phyloP scores from a whole-genome alignment of 2,888 invertebrate genomes.

The Pilophorus perplexus region DNA sequence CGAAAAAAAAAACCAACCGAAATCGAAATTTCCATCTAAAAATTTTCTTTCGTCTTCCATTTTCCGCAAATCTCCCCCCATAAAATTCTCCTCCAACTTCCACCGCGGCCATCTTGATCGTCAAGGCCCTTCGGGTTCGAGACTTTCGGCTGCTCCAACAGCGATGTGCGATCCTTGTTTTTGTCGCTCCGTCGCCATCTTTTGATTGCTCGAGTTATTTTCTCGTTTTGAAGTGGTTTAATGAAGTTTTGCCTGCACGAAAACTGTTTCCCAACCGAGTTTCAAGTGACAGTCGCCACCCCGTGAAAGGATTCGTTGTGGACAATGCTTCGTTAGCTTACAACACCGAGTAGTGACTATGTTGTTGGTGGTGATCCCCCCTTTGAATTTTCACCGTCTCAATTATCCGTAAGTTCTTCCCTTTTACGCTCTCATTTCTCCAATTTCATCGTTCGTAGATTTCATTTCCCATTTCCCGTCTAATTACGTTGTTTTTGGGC shows the following conservation, averaged over 20 bases:
- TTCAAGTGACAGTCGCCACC: not conserved
- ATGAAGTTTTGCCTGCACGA: not conserved
- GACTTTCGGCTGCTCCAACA: constrained; percentile 33
- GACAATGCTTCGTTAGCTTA: constrained; percentile 10
- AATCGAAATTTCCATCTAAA: no score
- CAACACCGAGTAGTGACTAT: constrained; percentile 4
- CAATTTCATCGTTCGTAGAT: no score
- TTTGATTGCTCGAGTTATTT: constrained; percentile 17
- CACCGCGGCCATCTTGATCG: constrained; percentile 30
- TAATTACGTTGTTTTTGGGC: no score
- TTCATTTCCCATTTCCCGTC: no score
- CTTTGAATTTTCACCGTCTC: constrained; percentile 12
- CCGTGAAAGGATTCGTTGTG: constrained; percentile 1
- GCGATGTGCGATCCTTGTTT: constrained; percentile 34
- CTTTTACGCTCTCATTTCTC: not conserved
- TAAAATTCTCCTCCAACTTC: no score
- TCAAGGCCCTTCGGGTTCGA: constrained; percentile 28
- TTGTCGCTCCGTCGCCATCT: constrained; percentile 33
- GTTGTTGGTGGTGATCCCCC: constrained; percentile 15
- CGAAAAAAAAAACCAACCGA: no score
- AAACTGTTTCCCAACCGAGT: not conserved
- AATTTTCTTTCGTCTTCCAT: no score
- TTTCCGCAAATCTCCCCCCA: no score
- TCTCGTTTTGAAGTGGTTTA: not conserved
- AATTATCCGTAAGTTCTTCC: constrained; percentile 9